These are phyloP conservation scores for Drosophila albomicans DNA, from an alignment of 1,140 invertebrate genomes.

Conservation along the genomic window DNA sequence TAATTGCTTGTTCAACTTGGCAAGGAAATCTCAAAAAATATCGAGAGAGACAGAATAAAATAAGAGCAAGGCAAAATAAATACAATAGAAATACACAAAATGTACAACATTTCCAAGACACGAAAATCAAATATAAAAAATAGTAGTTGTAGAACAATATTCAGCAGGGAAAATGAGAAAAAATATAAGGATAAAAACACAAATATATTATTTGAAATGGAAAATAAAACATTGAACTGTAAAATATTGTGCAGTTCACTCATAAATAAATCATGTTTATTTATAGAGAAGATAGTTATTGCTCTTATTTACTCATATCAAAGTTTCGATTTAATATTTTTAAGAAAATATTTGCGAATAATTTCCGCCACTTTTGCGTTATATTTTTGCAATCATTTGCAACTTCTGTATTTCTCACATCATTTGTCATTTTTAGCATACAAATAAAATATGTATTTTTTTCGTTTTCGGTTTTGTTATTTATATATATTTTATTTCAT, in stretches of 20 bases:
- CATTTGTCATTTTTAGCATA: conserved; percentile 29
- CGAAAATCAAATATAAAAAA: neutral
- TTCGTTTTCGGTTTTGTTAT: neutral
- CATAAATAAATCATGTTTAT: too few relatives aligned
- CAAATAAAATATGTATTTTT: conserved; percentile 13
- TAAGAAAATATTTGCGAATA: neutral
- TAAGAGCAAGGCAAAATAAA: neutral
- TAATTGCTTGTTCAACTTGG: conserved; percentile 42
- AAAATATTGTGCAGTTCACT: too few relatives aligned
- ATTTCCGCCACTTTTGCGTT: neutral
- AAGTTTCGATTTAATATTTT: too few relatives aligned
- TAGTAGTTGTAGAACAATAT: neutral
- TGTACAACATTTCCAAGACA: neutral
- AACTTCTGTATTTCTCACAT: neutral
- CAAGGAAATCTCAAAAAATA: conserved; percentile 18
- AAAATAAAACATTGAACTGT: neutral
- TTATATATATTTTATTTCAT: conserved; percentile 14
- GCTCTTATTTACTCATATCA: too few relatives aligned
- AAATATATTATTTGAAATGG: neutral
- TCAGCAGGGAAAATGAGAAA: too few relatives aligned
- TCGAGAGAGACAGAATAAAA: conserved; percentile 9
- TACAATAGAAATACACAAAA: neutral
- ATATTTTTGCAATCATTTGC: neutral
- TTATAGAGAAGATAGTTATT: too few relatives aligned
- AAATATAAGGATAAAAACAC: neutral